Conservation (phyloP, 2,797 vertebrate species). For the Poecile montanus region DNA sequence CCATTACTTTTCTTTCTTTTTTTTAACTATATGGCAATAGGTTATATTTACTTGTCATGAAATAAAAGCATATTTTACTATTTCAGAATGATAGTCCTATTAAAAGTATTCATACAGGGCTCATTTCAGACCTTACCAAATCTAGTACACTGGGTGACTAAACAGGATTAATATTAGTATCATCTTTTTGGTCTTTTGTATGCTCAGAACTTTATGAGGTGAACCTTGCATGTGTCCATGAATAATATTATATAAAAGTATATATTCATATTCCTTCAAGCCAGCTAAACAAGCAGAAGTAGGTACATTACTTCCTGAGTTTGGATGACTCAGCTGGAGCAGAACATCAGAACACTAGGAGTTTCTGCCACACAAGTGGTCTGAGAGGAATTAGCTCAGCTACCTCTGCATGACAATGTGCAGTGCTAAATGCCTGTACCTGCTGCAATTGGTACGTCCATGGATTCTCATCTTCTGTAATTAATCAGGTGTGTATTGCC, state of each 20-base stretch:
- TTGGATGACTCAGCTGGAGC: not conserved
- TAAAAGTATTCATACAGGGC: not conserved
- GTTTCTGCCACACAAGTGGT: not conserved
- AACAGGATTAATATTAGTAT: not conserved
- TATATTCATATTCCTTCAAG: not conserved
- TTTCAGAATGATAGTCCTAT: not conserved
- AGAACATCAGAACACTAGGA: not conserved
- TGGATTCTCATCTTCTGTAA: not conserved
- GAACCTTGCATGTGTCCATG: not conserved
- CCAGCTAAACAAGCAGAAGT: not conserved
- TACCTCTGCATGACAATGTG: not conserved
- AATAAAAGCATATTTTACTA: not conserved
- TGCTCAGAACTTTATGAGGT: not conserved
- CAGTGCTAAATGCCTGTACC: not conserved
- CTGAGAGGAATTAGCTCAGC: not conserved
- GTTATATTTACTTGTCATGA: not conserved
- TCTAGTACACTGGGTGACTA: not conserved
- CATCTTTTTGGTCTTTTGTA: not conserved
- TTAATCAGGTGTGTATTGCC: not conserved
- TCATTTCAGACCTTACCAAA: not conserved
- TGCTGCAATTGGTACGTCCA: not conserved
- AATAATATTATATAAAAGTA: not conserved
- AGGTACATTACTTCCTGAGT: not conserved
- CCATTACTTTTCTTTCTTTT: not conserved
- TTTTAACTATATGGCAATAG: not conserved